phyloP scores from a whole-genome alignment of 2,113 vertebrate species.

The Rhynchomys soricoides region DNA sequence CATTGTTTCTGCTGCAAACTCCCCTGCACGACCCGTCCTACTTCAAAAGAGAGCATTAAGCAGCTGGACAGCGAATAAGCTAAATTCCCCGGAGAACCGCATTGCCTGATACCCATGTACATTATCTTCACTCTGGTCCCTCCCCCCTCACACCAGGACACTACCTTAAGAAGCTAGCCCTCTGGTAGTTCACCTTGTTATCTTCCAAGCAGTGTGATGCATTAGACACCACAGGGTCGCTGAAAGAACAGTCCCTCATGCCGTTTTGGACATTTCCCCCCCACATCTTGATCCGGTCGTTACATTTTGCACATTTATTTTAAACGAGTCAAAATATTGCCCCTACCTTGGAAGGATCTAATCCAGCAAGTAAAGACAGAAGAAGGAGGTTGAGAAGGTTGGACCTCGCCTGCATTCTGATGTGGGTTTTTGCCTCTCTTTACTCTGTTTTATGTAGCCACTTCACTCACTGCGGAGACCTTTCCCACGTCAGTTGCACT shows the following conservation, averaged over 20 bases:
- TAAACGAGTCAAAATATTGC: conserved; percentile 60
- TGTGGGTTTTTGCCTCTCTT: conserved; percentile 73
- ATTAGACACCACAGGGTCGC: not conserved
- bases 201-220: not conserved
- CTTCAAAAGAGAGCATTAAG: conserved; percentile 40
- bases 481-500: conserved; percentile 80
- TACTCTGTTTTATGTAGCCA: conserved; percentile 76
- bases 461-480: conserved; percentile 81
- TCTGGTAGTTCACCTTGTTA: conserved; percentile 57
- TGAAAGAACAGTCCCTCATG: not conserved
- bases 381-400: conserved; percentile 89
- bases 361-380: conserved; percentile 90
- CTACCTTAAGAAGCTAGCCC: conserved; percentile 55
- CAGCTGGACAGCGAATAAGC: conserved; percentile 33
- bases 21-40: not conserved
- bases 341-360: conserved; percentile 94
- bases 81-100: conserved; percentile 68
- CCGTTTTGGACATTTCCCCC: not conserved
- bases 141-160: conserved; percentile 28
- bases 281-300: conserved; percentile 17
- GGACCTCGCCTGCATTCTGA: conserved; percentile 92
- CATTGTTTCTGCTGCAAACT: conserved; percentile 50
- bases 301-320: conserved; percentile 49
- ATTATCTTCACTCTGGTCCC: conserved; percentile 22
- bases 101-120: conserved; percentile 54